Evolutionary conservation across 2,797 vertebrate species (phyloP).

Genomic region (Poeciliopsis gracilis): DNA sequence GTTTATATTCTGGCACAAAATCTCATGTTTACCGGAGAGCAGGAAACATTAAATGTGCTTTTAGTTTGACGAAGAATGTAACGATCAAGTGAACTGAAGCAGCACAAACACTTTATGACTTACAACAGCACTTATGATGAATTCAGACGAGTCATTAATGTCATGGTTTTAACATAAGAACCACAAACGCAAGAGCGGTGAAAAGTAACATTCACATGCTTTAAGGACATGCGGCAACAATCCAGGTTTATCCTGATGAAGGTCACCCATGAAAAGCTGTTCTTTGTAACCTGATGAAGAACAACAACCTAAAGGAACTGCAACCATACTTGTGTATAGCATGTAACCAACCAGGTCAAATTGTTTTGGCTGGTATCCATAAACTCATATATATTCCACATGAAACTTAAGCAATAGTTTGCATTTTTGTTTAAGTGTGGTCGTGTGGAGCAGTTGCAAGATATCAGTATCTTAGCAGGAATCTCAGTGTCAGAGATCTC

Average conservation of each 20-base stretch:
- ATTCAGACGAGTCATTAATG: conserved; percentile 9
- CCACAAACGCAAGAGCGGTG: conserved; percentile 36
- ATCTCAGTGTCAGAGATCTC: neutral
- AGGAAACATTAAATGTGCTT: conserved; percentile 51
- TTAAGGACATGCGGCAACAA: conserved; percentile 14
- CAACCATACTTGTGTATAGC: conserved; percentile 21
- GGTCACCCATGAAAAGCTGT: conserved; percentile 14
- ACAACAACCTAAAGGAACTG: conserved; percentile 35
- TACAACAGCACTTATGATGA: neutral
- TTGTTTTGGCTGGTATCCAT: conserved; percentile 15
- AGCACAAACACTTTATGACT: conserved; percentile 13
- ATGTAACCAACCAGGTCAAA: conserved; percentile 15
- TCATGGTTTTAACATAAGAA: neutral
- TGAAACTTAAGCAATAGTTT: conserved; percentile 9
- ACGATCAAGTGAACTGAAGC: conserved; percentile 28
- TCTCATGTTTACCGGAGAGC: conserved; percentile 14
- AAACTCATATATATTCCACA: conserved; percentile 6
- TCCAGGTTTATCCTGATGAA: conserved; percentile 12
- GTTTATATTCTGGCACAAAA: conserved; percentile 26
- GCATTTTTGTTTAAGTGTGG: neutral
- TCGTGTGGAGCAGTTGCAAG: neutral
- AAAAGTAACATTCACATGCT: conserved; percentile 12
- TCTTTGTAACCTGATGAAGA: conserved; percentile 19
- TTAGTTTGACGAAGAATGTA: conserved; percentile 33
- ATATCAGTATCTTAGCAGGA: neutral